phyloP scores from a whole-genome alignment of 2,888 invertebrate genomes.

The Poecilobothrus nobilitatus region DNA sequence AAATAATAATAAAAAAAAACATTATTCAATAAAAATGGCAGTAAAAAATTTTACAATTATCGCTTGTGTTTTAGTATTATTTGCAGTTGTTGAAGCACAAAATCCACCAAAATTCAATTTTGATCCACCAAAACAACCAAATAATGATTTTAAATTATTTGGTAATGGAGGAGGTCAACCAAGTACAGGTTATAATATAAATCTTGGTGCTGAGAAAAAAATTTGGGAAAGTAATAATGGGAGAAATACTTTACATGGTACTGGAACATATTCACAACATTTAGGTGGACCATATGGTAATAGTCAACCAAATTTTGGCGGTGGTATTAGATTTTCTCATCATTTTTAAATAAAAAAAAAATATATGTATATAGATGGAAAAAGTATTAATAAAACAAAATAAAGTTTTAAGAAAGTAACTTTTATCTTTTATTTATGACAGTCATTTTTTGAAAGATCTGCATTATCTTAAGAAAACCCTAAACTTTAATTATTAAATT shows the following conservation, averaged over 20 bases:
- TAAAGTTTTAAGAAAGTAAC: too few species aligned
- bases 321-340: neutral
- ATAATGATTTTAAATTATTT: neutral
- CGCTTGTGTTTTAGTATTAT: neutral
- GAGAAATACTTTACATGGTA: slow-evolving; percentile 7
- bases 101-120: neutral
- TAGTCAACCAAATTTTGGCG: slow-evolving; percentile 11
- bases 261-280: slow-evolving; percentile 11
- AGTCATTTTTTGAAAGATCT: too few species aligned
- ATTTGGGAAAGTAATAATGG: slow-evolving; percentile 7
- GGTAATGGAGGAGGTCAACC: neutral
- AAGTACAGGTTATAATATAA: neutral
- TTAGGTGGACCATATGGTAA: slow-evolving; percentile 11
- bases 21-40: too few species aligned
- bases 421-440: too few species aligned
- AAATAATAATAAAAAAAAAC: neutral
- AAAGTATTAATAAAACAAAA: too few species aligned
- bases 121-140: neutral
- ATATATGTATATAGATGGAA: too few species aligned
- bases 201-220: neutral
- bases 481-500: too few species aligned
- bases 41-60: neutral
- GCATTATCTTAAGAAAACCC: too few species aligned
- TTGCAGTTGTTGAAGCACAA: neutral
- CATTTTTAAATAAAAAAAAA: slow-evolving; percentile 16